phyloP scores from a whole-genome alignment of 2,888 invertebrate genomes.

The Caenorhabditis japonica region DNA sequence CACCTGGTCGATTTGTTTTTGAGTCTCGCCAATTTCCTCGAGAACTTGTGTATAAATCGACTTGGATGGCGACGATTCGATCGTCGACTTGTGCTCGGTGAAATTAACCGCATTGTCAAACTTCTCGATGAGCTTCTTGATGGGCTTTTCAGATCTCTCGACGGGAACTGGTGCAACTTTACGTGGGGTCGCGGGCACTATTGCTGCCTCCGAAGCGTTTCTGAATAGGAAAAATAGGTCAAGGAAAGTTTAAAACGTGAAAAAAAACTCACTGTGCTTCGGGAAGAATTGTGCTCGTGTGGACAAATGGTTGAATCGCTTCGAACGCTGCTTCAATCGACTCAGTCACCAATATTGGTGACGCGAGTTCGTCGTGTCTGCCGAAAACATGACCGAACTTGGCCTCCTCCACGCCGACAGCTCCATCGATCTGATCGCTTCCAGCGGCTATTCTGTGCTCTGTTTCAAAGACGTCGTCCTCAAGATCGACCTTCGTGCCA shows the following conservation, averaged over 20 bases:
- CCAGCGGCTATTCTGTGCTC: conserved; percentile 39
- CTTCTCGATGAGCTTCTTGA: conserved; percentile 48
- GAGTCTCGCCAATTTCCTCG: conserved; percentile 35
- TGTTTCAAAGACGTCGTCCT: conserved; percentile 36
- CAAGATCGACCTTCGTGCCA: conserved; percentile 7
- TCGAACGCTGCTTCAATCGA: conserved; percentile 42
- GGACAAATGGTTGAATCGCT: conserved; percentile 8
- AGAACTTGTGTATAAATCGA: conserved; percentile 37
- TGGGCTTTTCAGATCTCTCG: conserved; percentile 17
- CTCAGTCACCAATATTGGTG: conserved; percentile 26
- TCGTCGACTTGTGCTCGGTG: conserved; percentile 19
- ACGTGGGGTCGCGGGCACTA: conserved; percentile 39
- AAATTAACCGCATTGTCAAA: conserved; percentile 46
- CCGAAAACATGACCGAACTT: conserved; percentile 14
- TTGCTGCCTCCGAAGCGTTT: conserved; percentile 29
- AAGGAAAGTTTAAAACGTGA: not conserved
- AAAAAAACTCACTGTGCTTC: conserved; percentile 21
- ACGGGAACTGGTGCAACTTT: conserved; percentile 26
- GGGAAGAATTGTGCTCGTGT: conserved; percentile 2
- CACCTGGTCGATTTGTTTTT: conserved; percentile 4
- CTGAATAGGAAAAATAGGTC: conserved; percentile 18
- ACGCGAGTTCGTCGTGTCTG: not conserved
- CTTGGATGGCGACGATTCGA: conserved; percentile 10
- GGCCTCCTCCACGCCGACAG: conserved; percentile 20
- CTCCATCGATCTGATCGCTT: conserved; percentile 40